phyloP scores from a whole-genome alignment of 2,113 vertebrate genomes.

The Cololabis saira region DNA sequence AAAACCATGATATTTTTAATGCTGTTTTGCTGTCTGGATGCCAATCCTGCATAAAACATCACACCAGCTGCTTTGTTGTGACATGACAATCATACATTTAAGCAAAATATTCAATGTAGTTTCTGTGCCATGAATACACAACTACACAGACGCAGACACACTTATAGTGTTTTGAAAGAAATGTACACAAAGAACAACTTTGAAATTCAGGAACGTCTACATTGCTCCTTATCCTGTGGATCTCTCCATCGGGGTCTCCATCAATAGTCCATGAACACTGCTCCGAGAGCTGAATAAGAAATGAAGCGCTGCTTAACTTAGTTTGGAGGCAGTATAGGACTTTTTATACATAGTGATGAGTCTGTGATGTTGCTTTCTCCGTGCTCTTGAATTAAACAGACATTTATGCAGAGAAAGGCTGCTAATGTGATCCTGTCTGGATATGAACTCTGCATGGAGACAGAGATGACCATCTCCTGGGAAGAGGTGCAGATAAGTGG shows the following conservation, averaged over 20 bases:
- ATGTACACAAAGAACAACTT: background rate
- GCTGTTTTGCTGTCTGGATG: slow-evolving; percentile 16
- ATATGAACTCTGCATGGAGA: slow-evolving; percentile 59
- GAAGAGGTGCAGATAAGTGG: slow-evolving; percentile 33
- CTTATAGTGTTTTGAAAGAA: background rate
- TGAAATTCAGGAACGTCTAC: background rate
- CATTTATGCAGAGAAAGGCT: slow-evolving; percentile 33
- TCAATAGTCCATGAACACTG: background rate
- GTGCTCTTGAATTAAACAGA: slow-evolving; percentile 37
- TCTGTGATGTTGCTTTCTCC: slow-evolving; percentile 1
- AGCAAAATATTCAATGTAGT: background rate
- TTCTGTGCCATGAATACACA: background rate
- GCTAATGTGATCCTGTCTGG: slow-evolving; percentile 62
- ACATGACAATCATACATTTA: background rate
- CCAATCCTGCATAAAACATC: slow-evolving; percentile 11
- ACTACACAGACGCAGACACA: background rate
- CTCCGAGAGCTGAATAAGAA: background rate
- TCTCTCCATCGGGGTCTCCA: background rate
- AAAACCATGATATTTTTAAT: slow-evolving; percentile 12
- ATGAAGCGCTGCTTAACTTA: background rate
- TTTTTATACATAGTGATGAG: slow-evolving; percentile 5
- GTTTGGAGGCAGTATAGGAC: slow-evolving; percentile 11
- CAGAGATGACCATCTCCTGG: slow-evolving; percentile 56
- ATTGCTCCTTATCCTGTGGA: background rate
- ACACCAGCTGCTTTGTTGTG: slow-evolving; percentile 3